phyloP scores from a whole-genome alignment of 2,797 vertebrate species.

The Sebastes trivittatus region DNA sequence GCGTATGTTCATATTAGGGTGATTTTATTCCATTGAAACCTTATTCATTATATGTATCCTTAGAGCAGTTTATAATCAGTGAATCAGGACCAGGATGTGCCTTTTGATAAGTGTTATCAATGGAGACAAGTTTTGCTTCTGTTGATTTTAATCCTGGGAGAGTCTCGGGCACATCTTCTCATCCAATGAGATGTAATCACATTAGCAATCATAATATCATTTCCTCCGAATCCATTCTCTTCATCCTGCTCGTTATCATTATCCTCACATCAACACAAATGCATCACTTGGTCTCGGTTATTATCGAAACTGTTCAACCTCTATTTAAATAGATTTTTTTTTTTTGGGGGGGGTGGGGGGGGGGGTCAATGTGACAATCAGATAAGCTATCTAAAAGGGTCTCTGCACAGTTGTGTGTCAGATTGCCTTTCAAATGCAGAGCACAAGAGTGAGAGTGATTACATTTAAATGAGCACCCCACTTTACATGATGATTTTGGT shows the following conservation, averaged over 20 bases:
- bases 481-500: constrained; percentile 33
- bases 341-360: background rate
- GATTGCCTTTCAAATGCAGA: constrained; percentile 33
- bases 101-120: background rate
- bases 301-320: constrained; percentile 26
- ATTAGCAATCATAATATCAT: constrained; percentile 25
- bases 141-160: background rate
- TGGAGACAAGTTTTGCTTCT: background rate
- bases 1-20: background rate
- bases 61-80: background rate
- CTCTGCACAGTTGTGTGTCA: constrained; percentile 3
- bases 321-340: constrained; percentile 15
- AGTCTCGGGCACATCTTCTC: constrained; percentile 21
- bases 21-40: background rate
- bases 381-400: constrained; percentile 25
- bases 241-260: constrained; percentile 33
- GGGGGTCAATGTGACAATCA: constrained; percentile 36
- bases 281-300: constrained; percentile 11
- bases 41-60: background rate
- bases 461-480: constrained; percentile 39
- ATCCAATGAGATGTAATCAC: constrained; percentile 38
- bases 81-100: background rate
- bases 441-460: constrained; percentile 30
- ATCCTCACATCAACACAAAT: constrained; percentile 33
- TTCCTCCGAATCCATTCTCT: constrained; percentile 17